A percentile compares a stretch with the other conserved stretches of the same genome.
Conservation (phyloP, 1,140 invertebrate genomes). For the Lordiphosa stackelbergi region DNA sequence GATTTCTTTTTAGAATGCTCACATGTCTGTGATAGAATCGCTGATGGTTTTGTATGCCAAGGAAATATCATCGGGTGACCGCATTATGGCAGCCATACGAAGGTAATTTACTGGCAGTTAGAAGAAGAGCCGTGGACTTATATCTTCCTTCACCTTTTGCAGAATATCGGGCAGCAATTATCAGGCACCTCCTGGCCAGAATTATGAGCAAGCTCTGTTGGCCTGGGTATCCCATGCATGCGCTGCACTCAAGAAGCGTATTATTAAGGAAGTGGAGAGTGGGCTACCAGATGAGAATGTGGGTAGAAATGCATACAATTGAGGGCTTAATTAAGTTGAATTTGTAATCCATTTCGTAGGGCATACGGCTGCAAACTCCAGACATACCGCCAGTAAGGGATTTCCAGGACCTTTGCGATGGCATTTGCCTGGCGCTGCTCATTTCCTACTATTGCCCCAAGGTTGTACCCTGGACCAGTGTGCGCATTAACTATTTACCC, state of each 20-base stretch:
- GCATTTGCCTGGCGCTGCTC: constrained; percentile 91
- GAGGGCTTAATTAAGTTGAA: neutral
- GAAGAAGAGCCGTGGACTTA: neutral
- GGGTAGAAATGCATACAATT: neutral
- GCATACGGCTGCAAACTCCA: constrained; percentile 68
- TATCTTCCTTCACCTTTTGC: neutral
- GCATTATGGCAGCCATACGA: constrained; percentile 90
- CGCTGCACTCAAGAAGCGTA: constrained; percentile 84
- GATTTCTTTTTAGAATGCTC: constrained; percentile 85
- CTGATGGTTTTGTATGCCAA: constrained; percentile 96
- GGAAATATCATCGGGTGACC: constrained; percentile 93
- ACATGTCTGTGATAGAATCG: constrained; percentile 97
- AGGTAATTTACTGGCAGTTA: constrained; percentile 78
- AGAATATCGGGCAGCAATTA: constrained; percentile 75
- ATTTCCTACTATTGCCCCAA: constrained; percentile 96
- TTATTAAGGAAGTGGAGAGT: constrained; percentile 78
- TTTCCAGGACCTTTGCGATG: constrained; percentile 90
- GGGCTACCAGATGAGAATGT: constrained; percentile 73
- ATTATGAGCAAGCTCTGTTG: constrained; percentile 92
- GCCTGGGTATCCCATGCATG: constrained; percentile 94
- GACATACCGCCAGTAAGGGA: constrained; percentile 75
- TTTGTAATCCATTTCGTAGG: constrained; percentile 30
- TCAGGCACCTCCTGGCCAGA: constrained; percentile 80
- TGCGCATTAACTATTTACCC: constrained; percentile 85
- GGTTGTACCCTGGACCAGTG: constrained; percentile 86